phyloP scores from a whole-genome alignment of 2,113 vertebrate genomes.

The Muscicapa adusta region DNA sequence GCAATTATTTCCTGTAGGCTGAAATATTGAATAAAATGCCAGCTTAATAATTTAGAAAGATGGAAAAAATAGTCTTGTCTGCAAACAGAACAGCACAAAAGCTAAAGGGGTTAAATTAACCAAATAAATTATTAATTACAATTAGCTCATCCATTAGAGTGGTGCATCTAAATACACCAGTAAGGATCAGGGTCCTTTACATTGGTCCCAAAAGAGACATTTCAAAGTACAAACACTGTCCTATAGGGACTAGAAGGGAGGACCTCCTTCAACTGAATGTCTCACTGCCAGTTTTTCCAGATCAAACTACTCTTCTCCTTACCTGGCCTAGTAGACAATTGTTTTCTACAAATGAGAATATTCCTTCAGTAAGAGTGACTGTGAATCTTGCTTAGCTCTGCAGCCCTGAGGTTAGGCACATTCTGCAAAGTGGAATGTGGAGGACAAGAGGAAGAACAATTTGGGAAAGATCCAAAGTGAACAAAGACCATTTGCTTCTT shows the following conservation, averaged over 20 bases:
- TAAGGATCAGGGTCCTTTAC: background rate
- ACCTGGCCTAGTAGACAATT: background rate
- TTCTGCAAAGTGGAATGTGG: background rate
- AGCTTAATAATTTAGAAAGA: slow-evolving; percentile 28
- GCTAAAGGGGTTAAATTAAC: slow-evolving; percentile 6
- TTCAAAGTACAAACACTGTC: background rate
- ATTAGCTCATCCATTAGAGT: background rate
- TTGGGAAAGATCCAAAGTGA: background rate
- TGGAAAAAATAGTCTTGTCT: background rate
- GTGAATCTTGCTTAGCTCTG: background rate
- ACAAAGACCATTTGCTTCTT: background rate
- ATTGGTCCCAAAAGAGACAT: background rate
- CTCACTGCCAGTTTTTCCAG: background rate
- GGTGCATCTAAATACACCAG: background rate
- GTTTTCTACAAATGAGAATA: background rate
- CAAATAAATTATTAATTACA: slow-evolving; percentile 10
- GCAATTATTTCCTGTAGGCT: background rate
- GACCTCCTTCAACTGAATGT: background rate
- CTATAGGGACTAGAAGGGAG: background rate
- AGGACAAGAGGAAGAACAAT: background rate
- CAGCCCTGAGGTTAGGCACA: background rate
- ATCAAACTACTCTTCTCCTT: background rate
- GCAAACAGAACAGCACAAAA: background rate
- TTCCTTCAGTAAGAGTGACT: background rate
- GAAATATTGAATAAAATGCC: slow-evolving; percentile 22